Evolutionary conservation across 2,113 vertebrate species (phyloP).

Genomic region (Antennarius striatus): DNA sequence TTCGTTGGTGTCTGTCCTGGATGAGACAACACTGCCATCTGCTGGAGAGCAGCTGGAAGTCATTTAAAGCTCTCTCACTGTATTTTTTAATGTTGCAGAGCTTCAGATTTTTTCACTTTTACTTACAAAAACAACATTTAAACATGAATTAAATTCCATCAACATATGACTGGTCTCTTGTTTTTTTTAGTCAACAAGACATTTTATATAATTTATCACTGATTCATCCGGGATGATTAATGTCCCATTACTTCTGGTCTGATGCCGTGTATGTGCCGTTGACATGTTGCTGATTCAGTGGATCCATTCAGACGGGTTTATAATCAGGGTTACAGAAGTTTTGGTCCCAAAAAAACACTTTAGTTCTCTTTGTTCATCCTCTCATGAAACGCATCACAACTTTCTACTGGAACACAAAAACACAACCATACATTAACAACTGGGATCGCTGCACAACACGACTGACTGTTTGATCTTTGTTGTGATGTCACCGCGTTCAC

Average conservation of each 20-base stretch:
- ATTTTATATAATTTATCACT: too few species aligned
- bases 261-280: conserved; percentile 49
- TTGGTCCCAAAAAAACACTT: conserved; percentile 36
- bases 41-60: conserved; percentile 19
- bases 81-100: conserved; percentile 65
- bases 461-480: conserved; percentile 20
- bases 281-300: conserved; percentile 35
- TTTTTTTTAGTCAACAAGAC: too few species aligned
- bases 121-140: too few species aligned
- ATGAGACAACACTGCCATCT: conserved; percentile 53
- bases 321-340: neutral
- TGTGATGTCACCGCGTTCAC: conserved; percentile 2
- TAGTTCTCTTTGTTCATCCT: conserved; percentile 1
- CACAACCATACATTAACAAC: conserved; percentile 18
- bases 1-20: too few species aligned
- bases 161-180: too few species aligned
- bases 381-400: conserved; percentile 10
- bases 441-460: conserved; percentile 3
- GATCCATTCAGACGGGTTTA: conserved; percentile 17
- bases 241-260: neutral
- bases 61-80: conserved; percentile 17
- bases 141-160: too few species aligned
- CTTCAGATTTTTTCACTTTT: conserved; percentile 43
- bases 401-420: conserved; percentile 18
- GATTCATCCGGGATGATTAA: neutral